Percentiles rank a stretch among this genome's conserved stretches.
Evolutionary conservation across 2,113 vertebrate genomes (phyloP).

Genomic region (Microtus ochrogaster): DNA sequence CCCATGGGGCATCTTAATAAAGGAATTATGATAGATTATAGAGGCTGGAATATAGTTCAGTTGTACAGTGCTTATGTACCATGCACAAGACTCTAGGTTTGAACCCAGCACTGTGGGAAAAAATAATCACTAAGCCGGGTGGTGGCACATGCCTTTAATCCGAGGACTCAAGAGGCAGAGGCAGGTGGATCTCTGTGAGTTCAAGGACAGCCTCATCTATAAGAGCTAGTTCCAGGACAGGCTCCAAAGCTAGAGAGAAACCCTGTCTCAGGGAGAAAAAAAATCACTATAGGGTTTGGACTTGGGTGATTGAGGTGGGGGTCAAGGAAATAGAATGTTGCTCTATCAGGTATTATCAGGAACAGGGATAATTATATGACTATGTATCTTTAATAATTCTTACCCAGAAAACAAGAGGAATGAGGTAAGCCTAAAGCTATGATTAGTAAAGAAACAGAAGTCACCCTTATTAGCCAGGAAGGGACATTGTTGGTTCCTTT

Average conservation of each 20-base stretch:
- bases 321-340: not conserved
- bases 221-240: too few relatives aligned
- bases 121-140: too few relatives aligned
- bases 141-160: too few relatives aligned
- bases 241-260: too few relatives aligned
- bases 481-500: slow-evolving; percentile 8
- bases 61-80: too few relatives aligned
- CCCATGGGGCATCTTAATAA: not conserved
- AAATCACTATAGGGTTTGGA: not conserved
- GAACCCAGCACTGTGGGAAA: not conserved
- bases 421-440: not conserved
- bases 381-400: slow-evolving; percentile 31
- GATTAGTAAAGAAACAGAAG: slow-evolving; percentile 10
- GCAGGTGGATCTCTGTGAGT: too few relatives aligned
- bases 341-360: not conserved
- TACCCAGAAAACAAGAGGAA: not conserved
- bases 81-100: not conserved
- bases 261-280: not conserved
- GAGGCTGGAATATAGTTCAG: not conserved
- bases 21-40: not conserved
- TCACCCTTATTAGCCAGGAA: not conserved
- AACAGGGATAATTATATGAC: not conserved
- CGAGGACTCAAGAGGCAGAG: too few relatives aligned
- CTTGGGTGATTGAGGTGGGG: not conserved
- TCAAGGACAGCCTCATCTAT: too few relatives aligned